Conservation (phyloP, 2,888 invertebrate genomes). For the Trichopria drosophilae region DNA sequence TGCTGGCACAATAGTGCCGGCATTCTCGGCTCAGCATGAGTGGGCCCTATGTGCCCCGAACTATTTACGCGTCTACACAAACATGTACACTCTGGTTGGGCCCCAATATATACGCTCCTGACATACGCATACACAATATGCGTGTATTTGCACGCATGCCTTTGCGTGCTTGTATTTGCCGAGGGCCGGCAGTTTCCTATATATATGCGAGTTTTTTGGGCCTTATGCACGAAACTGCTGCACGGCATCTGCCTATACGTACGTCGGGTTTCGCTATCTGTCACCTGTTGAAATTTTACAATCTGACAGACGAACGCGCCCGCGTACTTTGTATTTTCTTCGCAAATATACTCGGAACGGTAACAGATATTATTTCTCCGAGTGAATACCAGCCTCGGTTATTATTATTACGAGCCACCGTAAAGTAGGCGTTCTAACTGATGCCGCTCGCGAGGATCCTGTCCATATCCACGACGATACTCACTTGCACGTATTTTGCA, state of each 20-base stretch:
- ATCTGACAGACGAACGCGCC: slow-evolving; percentile 48
- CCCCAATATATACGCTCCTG: too few relatives aligned
- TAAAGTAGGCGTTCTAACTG: background rate
- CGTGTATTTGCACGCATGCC: slow-evolving; percentile 6
- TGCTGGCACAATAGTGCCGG: slow-evolving; percentile 40
- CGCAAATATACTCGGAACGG: too few relatives aligned
- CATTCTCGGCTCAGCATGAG: slow-evolving; percentile 40
- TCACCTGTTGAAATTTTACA: slow-evolving; percentile 57
- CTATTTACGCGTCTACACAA: too few relatives aligned
- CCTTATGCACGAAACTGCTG: slow-evolving; percentile 38
- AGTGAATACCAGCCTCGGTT: slow-evolving; percentile 2
- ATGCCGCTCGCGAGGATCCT: background rate
- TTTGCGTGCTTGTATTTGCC: slow-evolving; percentile 1
- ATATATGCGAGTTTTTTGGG: background rate
- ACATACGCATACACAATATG: too few relatives aligned
- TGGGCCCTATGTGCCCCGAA: too few relatives aligned
- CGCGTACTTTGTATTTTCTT: slow-evolving; percentile 13
- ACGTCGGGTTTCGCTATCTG: slow-evolving; percentile 46
- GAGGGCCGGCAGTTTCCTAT: slow-evolving; percentile 3
- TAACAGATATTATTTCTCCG: too few relatives aligned
- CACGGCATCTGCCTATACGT: slow-evolving; percentile 44
- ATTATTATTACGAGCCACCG: background rate
- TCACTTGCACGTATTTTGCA: background rate
- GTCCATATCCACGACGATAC: background rate
- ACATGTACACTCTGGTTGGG: too few relatives aligned